Conservation (phyloP, 92 coral and sea anemone species). For the Palythoa grandis region DNA sequence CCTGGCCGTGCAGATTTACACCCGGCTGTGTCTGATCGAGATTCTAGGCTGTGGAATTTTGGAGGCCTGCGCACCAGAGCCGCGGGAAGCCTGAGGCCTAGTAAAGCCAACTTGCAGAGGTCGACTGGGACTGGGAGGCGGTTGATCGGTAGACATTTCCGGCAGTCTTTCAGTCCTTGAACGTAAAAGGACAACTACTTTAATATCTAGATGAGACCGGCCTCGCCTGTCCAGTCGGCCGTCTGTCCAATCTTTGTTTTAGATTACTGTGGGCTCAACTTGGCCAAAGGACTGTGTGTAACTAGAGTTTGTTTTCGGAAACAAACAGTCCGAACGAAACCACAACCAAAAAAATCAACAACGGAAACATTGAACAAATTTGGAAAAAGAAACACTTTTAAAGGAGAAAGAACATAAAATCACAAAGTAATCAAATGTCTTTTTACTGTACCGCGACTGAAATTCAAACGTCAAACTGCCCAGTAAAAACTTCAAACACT, state of each 20-base stretch:
- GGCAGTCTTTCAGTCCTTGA: slow-evolving; percentile 55
- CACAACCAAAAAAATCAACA: not conserved
- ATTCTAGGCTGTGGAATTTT: slow-evolving; percentile 88
- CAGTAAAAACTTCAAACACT: no score
- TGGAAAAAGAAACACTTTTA: not conserved
- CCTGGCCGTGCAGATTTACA: slow-evolving; percentile 53
- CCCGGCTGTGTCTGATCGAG: slow-evolving; percentile 55
- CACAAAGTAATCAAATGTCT: no score
- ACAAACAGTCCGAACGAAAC: slow-evolving; percentile 12
- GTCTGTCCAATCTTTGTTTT: slow-evolving; percentile 46
- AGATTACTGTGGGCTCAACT: slow-evolving; percentile 39
- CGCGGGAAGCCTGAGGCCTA: slow-evolving; percentile 89
- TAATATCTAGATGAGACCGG: slow-evolving; percentile 53
- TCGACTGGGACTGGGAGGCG: slow-evolving; percentile 50
- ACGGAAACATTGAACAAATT: not conserved
- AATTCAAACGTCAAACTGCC: no score
- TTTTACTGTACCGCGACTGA: no score
- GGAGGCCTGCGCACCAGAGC: slow-evolving; percentile 88
- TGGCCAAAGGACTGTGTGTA: slow-evolving; percentile 50
- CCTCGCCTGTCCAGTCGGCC: slow-evolving; percentile 54
- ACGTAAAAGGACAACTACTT: slow-evolving; percentile 51
- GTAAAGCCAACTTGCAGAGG: slow-evolving; percentile 48
- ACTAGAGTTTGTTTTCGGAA: slow-evolving; percentile 19
- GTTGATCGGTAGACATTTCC: slow-evolving; percentile 50
- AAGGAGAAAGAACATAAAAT: no score